phyloP scores from a whole-genome alignment of 1,140 invertebrate genomes.

The Apis cerana region DNA sequence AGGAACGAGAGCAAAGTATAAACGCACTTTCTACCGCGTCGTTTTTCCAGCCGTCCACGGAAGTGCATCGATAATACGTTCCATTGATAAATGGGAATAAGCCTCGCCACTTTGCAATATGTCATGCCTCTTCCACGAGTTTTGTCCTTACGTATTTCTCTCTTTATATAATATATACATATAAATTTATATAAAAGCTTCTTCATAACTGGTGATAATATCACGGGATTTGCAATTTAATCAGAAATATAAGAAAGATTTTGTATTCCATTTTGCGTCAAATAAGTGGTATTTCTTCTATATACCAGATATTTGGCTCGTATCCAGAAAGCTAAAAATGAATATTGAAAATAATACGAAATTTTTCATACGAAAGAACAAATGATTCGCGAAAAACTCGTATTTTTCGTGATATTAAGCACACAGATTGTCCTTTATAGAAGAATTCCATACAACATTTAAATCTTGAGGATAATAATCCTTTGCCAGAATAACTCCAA shows the following conservation, averaged over 20 bases:
- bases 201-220: background rate
- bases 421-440: conserved; percentile 10
- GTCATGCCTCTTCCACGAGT: background rate
- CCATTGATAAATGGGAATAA: conserved; percentile 46
- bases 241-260: too few species aligned
- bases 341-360: background rate
- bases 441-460: background rate
- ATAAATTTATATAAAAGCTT: too few species aligned
- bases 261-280: background rate
- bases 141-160: background rate
- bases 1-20: conserved; percentile 56
- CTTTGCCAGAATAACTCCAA: background rate
- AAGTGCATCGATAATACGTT: conserved; percentile 55
- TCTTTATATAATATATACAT: background rate
- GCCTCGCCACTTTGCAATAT: background rate
- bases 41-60: conserved; percentile 49
- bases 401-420: conserved; percentile 8
- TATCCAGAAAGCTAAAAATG: background rate
- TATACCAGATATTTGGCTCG: background rate
- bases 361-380: background rate
- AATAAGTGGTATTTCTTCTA: background rate
- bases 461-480: conserved; percentile 10
- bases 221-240: too few species aligned
- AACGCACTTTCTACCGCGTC: conserved; percentile 56
- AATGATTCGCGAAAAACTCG: background rate